phyloP scores from a whole-genome alignment of 2,888 invertebrate species.

The Trilocha varians region DNA sequence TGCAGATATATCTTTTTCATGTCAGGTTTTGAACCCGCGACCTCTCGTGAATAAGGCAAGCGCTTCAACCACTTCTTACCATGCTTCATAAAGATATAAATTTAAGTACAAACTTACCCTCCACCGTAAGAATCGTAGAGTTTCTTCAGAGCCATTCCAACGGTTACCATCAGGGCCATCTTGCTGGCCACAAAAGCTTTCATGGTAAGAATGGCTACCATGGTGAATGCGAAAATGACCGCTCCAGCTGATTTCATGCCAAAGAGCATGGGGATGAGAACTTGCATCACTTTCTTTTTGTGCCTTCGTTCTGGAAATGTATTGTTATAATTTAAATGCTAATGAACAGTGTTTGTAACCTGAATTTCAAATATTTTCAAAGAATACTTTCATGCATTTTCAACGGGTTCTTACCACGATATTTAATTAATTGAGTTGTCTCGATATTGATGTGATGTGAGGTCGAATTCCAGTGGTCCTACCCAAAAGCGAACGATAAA shows the following conservation, averaged over 20 bases:
- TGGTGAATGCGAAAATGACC: constrained; percentile 73
- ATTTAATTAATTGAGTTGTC: too few species aligned
- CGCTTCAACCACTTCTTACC: neutral
- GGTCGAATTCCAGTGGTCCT: too few species aligned
- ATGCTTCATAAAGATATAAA: neutral
- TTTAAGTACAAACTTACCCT: constrained; percentile 39
- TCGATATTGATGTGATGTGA: too few species aligned
- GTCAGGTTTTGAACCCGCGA: too few species aligned
- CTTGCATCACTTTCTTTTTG: constrained; percentile 75
- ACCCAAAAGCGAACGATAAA: too few species aligned
- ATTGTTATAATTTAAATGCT: too few species aligned
- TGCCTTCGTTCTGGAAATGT: constrained; percentile 45
- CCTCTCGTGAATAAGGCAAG: too few species aligned
- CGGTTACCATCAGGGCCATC: constrained; percentile 76
- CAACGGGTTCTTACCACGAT: too few species aligned
- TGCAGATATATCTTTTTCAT: too few species aligned
- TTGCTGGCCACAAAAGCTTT: constrained; percentile 82
- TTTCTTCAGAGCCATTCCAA: constrained; percentile 74
- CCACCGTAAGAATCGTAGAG: constrained; percentile 72
- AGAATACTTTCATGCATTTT: too few species aligned
- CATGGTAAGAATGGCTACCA: constrained; percentile 75
- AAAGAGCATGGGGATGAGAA: constrained; percentile 77
- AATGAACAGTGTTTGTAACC: too few species aligned
- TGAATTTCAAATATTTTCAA: too few species aligned
- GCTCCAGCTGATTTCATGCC: constrained; percentile 80